Evolutionary conservation across 2,888 invertebrate species (phyloP).

Genomic region (Geophilus truncorum): DNA sequence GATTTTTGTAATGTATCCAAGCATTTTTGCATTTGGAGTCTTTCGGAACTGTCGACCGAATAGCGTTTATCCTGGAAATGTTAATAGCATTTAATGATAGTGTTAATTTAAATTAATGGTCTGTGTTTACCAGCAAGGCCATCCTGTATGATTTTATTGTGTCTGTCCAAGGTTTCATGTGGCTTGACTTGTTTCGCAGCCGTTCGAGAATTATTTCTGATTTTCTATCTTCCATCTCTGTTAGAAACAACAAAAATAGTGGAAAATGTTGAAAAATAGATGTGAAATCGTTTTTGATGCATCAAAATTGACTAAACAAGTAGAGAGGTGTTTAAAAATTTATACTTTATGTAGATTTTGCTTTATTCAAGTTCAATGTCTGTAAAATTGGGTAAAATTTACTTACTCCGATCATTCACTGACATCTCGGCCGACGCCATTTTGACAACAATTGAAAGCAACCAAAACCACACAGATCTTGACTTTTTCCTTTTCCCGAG

Average conservation of each 20-base stretch:
- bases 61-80: conserved; percentile 75
- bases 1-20: conserved; percentile 87
- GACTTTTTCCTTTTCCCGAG: not conserved
- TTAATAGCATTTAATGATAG: conserved; percentile 40
- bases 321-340: too few relatives aligned
- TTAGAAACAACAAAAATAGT: not conserved
- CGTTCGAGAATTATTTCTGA: conserved; percentile 88
- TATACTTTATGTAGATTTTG: too few relatives aligned
- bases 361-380: too few relatives aligned
- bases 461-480: not conserved
- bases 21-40: conserved; percentile 80
- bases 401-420: not conserved
- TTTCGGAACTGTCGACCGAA: conserved; percentile 77
- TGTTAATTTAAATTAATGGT: not conserved
- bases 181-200: conserved; percentile 73
- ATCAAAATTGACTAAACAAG: too few relatives aligned
- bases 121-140: conserved; percentile 78
- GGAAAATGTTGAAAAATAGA: too few relatives aligned
- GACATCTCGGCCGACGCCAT: conserved; percentile 27
- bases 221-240: conserved; percentile 58
- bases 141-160: conserved; percentile 82
- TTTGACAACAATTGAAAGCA: not conserved
- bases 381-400: not conserved
- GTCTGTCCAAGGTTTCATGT: conserved; percentile 75
- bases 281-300: too few relatives aligned